A percentile compares a stretch with the other conserved stretches of the same genome.
phyloP scores from a whole-genome alignment of 2,888 invertebrate species.

The Himalopsyche kuldschensis region DNA sequence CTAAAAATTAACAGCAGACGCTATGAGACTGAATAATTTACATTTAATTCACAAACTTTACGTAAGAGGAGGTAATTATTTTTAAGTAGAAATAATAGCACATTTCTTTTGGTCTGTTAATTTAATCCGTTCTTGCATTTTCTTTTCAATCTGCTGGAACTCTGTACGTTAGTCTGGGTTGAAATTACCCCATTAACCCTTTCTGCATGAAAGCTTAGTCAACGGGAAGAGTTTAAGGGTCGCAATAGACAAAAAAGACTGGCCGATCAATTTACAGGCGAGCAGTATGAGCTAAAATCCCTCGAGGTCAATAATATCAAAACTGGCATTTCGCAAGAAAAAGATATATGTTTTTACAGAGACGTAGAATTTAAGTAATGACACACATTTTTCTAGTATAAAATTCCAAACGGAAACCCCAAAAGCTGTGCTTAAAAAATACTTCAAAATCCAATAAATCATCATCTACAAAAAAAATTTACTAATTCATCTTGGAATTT shows the following conservation, averaged over 20 bases:
- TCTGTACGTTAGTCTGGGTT: not conserved
- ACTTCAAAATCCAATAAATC: too few species aligned
- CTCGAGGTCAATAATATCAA: not conserved
- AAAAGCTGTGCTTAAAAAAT: too few species aligned
- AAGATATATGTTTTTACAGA: too few species aligned
- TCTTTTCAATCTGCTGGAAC: not conserved
- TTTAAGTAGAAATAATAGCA: not conserved
- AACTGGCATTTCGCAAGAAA: not conserved
- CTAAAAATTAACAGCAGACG: too few species aligned
- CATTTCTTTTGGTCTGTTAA: not conserved
- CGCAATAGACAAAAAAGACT: not conserved
- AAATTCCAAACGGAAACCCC: too few species aligned
- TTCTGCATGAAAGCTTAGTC: not conserved
- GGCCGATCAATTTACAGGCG: not conserved
- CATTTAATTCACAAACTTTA: too few species aligned
- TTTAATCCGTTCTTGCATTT: not conserved
- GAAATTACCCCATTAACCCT: conserved; percentile 12
- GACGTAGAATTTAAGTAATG: too few species aligned
- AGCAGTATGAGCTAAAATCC: not conserved
- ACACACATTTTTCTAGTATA: too few species aligned
- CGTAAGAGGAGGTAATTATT: not conserved
- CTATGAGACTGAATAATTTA: too few species aligned
- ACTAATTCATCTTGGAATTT: too few species aligned
- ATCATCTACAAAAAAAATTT: too few species aligned
- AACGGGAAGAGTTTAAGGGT: not conserved